Base-by-base conservation (phyloP, 2,113 vertebrate genomes). In the Phoxinus phoxinus region DNA sequence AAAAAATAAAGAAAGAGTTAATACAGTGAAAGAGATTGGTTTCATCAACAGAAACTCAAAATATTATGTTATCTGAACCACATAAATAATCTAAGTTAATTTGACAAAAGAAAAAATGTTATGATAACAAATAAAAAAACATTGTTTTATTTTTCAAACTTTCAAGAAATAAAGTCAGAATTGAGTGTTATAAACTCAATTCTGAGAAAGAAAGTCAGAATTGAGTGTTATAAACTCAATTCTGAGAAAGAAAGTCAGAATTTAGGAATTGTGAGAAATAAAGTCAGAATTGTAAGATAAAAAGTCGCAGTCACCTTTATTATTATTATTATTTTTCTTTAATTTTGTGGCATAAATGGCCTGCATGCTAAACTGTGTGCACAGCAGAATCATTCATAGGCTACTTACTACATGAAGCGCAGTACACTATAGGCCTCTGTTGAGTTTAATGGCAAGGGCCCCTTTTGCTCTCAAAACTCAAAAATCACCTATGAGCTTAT, bases 371-470 rank as follows among this genome's bases (percentile, higher is more conserved):
- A 35, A 51, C n/a, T 19, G n/a, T 78, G 78, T 81, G 78, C 21
- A 71, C 25, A 71, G 44, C 81, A 56, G 80, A n/a, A 53, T 32
- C 46, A 53, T 71, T 53, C n/a, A 67, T 48, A 56, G 13, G 4
- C 53, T 56, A 46, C 23, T 10, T 46, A 8, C 44, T 59, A 80
- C 19, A 27, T 27, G 56, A 63, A 63, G 3, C 13, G 0, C 6
- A 63, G 15, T 37, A 63, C 37, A 76, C 27, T 76, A 63, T 78
- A 17, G 35, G 23, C n/a, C 78, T 79, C 77, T 63, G 78, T 80
- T 25, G 23, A 65, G 58, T 65, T 6, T 19, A 41, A n/a, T 21
- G 59, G 10, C 35, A 79, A 74, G n/a, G 78, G 58, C 78, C 58
- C 58, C 23, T 80, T 80, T 80, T 80, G 35, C 58, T 30, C 58